Conservation (phyloP, 2,888 invertebrate genomes). For the Molorchus minor region DNA sequence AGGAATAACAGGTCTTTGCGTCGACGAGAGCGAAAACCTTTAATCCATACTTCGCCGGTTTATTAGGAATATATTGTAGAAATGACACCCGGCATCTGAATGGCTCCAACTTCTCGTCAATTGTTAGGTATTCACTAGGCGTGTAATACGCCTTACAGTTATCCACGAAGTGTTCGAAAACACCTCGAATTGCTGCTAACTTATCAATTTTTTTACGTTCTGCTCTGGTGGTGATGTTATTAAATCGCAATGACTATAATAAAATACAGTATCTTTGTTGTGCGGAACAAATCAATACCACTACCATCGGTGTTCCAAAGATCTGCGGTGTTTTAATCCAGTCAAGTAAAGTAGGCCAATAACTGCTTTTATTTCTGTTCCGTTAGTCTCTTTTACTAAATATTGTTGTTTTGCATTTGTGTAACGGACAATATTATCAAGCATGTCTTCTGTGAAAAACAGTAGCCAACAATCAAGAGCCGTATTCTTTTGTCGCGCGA, state of each 20-base stretch:
- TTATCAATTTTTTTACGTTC: constrained; percentile 33
- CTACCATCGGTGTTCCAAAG: constrained; percentile 40
- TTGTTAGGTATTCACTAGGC: background rate
- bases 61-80: constrained; percentile 49
- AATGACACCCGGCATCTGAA: background rate
- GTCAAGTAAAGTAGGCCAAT: too few species aligned
- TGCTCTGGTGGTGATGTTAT: constrained; percentile 37
- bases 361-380: too few species aligned
- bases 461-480: constrained; percentile 27
- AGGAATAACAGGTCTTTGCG: constrained; percentile 40
- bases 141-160: background rate
- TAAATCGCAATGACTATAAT: constrained; percentile 28
- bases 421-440: constrained; percentile 22
- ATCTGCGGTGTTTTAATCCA: constrained; percentile 36
- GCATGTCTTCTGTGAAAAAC: constrained; percentile 20
- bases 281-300: constrained; percentile 41
- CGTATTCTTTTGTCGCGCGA: constrained; percentile 15
- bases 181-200: constrained; percentile 27
- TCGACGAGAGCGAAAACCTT: constrained; percentile 47
- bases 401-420: constrained; percentile 18
- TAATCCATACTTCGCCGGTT: constrained; percentile 49
- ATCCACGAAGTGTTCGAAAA: constrained; percentile 19
- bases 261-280: constrained; percentile 19
- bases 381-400: constrained; percentile 20
- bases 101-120: background rate